Conservation (phyloP, 2,888 invertebrate species). For the Rhingia campestris region DNA sequence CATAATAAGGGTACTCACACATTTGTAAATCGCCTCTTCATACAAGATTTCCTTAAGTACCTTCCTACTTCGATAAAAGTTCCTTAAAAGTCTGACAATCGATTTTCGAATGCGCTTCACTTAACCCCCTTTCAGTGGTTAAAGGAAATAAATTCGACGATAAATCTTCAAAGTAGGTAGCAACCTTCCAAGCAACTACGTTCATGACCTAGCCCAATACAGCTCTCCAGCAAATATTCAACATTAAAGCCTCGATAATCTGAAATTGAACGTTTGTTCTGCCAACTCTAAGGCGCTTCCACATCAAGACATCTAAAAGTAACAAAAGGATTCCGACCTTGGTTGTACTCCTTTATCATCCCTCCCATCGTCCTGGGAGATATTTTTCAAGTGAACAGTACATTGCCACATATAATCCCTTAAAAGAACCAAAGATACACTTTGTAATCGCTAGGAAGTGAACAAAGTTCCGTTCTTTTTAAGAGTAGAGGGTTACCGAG, state of each 20-base stretch:
- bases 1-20: too few relatives aligned
- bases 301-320: slow-evolving; percentile 24
- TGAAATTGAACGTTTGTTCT: slow-evolving; percentile 29
- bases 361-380: neutral
- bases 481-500: neutral
- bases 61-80: neutral
- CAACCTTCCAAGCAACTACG: too few relatives aligned
- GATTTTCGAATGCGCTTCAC: neutral
- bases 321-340: slow-evolving; percentile 18
- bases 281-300: slow-evolving; percentile 23
- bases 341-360: neutral
- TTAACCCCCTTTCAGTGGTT: slow-evolving; percentile 14
- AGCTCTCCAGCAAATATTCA: neutral
- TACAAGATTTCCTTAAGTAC: neutral
- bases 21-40: too few relatives aligned
- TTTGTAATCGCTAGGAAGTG: slow-evolving; percentile 1
- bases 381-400: neutral
- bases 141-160: slow-evolving; percentile 13
- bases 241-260: slow-evolving; percentile 27
- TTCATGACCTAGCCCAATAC: neutral
- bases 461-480: neutral
- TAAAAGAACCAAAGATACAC: neutral
- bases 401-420: neutral
- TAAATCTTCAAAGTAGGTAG: neutral
- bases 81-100: too few relatives aligned